Conservation (phyloP, 1,140 invertebrate species). For the Atta cephalotes region DNA sequence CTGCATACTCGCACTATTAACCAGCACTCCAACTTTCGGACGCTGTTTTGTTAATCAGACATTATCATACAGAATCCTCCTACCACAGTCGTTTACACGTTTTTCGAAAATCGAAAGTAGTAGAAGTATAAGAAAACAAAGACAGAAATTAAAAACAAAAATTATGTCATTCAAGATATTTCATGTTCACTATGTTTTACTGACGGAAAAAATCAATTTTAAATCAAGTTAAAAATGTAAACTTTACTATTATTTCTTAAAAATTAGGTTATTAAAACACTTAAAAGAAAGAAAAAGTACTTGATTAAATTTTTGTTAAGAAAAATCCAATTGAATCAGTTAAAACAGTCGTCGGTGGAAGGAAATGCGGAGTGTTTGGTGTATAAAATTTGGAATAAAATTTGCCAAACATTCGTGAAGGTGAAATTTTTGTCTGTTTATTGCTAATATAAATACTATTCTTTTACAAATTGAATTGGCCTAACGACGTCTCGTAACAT, state of each 20-base stretch:
- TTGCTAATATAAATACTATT: constrained; percentile 84
- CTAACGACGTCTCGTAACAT: constrained; percentile 68
- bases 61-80: constrained; percentile 43
- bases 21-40: constrained; percentile 66
- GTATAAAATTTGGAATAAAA: background rate
- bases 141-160: no score
- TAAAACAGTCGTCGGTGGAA: background rate
- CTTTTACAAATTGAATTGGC: constrained; percentile 79
- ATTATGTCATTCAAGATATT: constrained; percentile 12
- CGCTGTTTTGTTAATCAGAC: constrained; percentile 42
- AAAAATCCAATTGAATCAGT: background rate
- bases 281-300: background rate
- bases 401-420: background rate
- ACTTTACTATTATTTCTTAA: background rate
- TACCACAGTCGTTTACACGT: constrained; percentile 13
- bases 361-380: no score
- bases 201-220: background rate
- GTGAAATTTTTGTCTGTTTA: constrained; percentile 72
- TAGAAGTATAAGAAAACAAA: background rate
- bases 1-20: constrained; percentile 71
- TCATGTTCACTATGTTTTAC: background rate
- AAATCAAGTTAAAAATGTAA: background rate
- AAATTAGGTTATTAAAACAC: background rate
- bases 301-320: background rate
- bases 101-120: background rate